Evolutionary conservation across 2,113 vertebrate genomes (phyloP).

Genomic region (Aythya baeri): DNA sequence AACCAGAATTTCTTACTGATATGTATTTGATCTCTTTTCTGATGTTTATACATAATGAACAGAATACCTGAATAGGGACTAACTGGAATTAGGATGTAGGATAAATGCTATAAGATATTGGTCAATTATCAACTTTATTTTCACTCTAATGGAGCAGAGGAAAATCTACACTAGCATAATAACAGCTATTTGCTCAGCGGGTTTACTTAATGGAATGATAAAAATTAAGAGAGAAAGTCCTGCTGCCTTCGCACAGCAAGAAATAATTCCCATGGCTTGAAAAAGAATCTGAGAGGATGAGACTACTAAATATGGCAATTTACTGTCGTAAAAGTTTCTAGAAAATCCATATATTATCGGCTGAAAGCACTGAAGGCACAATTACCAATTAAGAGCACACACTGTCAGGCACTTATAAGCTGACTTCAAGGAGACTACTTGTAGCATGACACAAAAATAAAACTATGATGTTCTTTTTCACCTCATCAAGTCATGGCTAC

Average conservation of each 20-base stretch:
- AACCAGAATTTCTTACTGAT: background rate
- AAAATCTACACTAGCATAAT: slow-evolving; percentile 3
- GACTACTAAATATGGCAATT: slow-evolving; percentile 4
- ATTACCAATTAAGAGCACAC: background rate
- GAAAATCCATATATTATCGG: background rate
- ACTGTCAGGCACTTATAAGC: background rate
- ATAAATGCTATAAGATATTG: background rate
- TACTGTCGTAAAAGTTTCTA: background rate
- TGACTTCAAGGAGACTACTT: background rate
- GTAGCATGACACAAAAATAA: background rate
- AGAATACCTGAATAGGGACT: background rate
- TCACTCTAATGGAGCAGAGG: slow-evolving; percentile 10
- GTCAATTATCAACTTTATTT: slow-evolving; percentile 26
- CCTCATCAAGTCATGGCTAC: background rate
- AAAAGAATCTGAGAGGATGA: slow-evolving; percentile 21
- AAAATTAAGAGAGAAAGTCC: slow-evolving; percentile 47
- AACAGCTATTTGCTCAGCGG: background rate
- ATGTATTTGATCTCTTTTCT: background rate
- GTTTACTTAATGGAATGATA: slow-evolving; percentile 46
- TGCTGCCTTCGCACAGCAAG: slow-evolving; percentile 48
- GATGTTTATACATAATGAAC: background rate
- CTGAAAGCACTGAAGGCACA: background rate
- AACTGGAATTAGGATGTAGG: background rate
- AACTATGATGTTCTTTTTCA: background rate
- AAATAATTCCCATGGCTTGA: slow-evolving; percentile 32